phyloP scores from a whole-genome alignment of 2,797 vertebrate genomes.

The Melanotaenia boesemani region DNA sequence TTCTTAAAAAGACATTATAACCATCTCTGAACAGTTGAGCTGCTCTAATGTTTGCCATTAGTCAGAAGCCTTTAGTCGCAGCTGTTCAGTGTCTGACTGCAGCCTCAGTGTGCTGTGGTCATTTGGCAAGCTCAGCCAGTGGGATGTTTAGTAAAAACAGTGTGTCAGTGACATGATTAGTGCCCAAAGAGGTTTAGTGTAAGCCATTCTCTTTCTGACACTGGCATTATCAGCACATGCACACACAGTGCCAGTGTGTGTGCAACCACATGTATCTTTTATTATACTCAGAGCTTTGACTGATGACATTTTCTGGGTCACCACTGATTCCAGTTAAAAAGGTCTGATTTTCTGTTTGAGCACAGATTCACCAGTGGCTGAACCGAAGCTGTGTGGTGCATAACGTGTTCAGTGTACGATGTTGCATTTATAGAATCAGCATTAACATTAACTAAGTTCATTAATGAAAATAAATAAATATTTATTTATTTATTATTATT shows the following conservation, averaged over 20 bases:
- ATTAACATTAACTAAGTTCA: too few species aligned
- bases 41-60: slow-evolving; percentile 1
- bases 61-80: slow-evolving; percentile 18
- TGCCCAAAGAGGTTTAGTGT: slow-evolving; percentile 61
- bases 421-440: too few species aligned
- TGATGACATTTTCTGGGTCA: background rate
- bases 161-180: slow-evolving; percentile 52
- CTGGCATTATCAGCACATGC: background rate
- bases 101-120: slow-evolving; percentile 32
- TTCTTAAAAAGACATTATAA: slow-evolving; percentile 1
- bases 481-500: too few species aligned
- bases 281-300: background rate
- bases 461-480: too few species aligned
- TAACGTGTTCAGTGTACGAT: too few species aligned
- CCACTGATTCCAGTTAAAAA: background rate
- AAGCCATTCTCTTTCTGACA: slow-evolving; percentile 42
- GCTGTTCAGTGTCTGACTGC: slow-evolving; percentile 26
- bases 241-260: background rate
- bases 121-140: slow-evolving; percentile 15
- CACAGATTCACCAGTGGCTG: too few species aligned
- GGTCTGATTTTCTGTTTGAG: background rate
- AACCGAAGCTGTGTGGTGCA: too few species aligned
- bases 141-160: slow-evolving; percentile 14
- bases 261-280: background rate
- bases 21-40: background rate